Conservation (phyloP, 2,888 invertebrate genomes). For the Melanotus villosus region DNA sequence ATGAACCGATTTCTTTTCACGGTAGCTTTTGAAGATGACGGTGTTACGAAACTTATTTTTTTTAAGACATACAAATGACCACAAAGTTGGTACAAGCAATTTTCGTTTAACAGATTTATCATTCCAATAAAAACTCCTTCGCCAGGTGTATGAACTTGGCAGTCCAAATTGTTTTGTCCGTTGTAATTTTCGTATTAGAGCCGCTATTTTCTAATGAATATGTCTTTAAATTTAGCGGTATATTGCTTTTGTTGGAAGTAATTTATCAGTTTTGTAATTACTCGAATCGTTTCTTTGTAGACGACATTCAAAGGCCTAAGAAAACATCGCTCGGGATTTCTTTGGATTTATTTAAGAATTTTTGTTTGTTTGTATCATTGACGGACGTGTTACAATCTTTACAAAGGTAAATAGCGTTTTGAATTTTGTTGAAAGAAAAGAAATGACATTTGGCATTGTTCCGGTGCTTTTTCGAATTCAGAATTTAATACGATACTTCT, state of each 20-base stretch:
- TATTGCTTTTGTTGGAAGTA: slow-evolving; percentile 23
- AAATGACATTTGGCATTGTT: too few species aligned
- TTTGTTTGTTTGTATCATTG: slow-evolving; percentile 9
- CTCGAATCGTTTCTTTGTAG: slow-evolving; percentile 24
- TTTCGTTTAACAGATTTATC: slow-evolving; percentile 41
- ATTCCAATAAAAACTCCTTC: slow-evolving; percentile 34
- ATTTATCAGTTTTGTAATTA: slow-evolving; percentile 31
- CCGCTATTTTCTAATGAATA: slow-evolving; percentile 38
- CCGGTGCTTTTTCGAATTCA: too few species aligned
- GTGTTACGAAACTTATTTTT: slow-evolving; percentile 33
- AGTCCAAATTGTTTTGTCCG: slow-evolving; percentile 25
- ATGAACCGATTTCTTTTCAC: slow-evolving; percentile 43
- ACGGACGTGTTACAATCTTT: neutral
- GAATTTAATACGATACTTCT: neutral
- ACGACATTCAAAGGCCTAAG: slow-evolving; percentile 9
- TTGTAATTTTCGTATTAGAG: slow-evolving; percentile 38
- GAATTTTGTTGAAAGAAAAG: neutral
- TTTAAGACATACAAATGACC: slow-evolving; percentile 25
- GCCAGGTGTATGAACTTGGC: slow-evolving; percentile 33
- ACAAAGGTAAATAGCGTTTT: slow-evolving; percentile 6
- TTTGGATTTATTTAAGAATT: slow-evolving; percentile 1
- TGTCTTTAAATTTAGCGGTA: slow-evolving; percentile 35
- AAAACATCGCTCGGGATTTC: neutral
- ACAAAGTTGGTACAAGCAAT: slow-evolving; percentile 34
- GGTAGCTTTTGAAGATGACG: slow-evolving; percentile 40